A percentile compares a stretch with the other conserved stretches of the same genome.
These are phyloP conservation scores for Spermophilus dauricus DNA, from an alignment of 2,113 vertebrate genomes.

Conservation along the genomic window DNA sequence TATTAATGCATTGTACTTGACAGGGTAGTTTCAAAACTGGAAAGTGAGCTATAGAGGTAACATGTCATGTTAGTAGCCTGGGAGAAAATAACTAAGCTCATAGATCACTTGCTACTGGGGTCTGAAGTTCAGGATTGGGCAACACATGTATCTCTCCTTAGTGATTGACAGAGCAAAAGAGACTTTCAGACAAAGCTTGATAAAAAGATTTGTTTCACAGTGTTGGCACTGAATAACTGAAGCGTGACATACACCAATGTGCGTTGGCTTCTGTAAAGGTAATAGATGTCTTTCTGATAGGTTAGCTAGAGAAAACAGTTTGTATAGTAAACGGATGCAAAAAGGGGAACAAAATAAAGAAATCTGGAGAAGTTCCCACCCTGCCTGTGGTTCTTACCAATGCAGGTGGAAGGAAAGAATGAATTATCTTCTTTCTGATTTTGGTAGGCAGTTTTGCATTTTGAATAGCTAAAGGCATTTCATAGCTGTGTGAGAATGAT, in stretches of 20 bases:
- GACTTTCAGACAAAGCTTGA: slow-evolving; percentile 31
- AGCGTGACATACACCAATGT: slow-evolving; percentile 30
- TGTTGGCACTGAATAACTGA: slow-evolving; percentile 60
- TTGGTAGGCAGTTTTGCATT: slow-evolving; percentile 82
- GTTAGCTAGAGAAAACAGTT: slow-evolving; percentile 76
- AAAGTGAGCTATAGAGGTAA: slow-evolving; percentile 73
- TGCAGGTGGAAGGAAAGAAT: slow-evolving; percentile 71
- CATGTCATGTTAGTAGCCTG: slow-evolving; percentile 65
- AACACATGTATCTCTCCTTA: neutral
- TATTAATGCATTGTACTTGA: slow-evolving; percentile 83
- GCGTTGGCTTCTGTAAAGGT: slow-evolving; percentile 56
- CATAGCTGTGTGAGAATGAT: slow-evolving; percentile 79
- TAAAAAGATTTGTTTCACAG: neutral
- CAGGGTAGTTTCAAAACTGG: slow-evolving; percentile 79
- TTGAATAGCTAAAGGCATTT: slow-evolving; percentile 83
- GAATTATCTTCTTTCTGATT: slow-evolving; percentile 79
- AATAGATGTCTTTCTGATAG: slow-evolving; percentile 82
- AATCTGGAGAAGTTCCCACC: slow-evolving; percentile 75
- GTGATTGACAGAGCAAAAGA: neutral
- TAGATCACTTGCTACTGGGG: slow-evolving; percentile 19
- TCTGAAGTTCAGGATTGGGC: slow-evolving; percentile 41
- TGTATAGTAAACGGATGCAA: slow-evolving; percentile 73
- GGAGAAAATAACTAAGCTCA: slow-evolving; percentile 66
- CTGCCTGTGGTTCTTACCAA: slow-evolving; percentile 59
- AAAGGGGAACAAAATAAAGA: slow-evolving; percentile 66